A percentile compares a stretch with the other conserved stretches of the same genome.
Conservation (phyloP, 2,888 invertebrate species). For the Hermaeophaga mercurialis region DNA sequence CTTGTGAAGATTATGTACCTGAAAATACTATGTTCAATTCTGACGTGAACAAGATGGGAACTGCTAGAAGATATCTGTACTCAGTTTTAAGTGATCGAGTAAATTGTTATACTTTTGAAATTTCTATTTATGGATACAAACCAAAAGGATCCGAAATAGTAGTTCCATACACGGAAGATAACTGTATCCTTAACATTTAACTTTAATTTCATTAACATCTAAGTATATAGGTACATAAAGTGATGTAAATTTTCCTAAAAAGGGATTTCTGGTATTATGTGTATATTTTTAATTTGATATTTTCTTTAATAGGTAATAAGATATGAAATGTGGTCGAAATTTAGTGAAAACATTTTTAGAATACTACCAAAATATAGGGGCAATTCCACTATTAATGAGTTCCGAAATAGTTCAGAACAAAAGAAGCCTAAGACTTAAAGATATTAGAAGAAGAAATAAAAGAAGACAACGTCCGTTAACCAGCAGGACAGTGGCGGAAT, state of each 20-base stretch:
- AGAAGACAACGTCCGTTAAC: conserved; percentile 57
- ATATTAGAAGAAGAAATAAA: conserved; percentile 47
- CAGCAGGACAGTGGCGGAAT: conserved; percentile 59
- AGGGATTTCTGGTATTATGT: too few species aligned
- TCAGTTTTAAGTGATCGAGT: conserved; percentile 75
- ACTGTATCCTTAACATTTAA: conserved; percentile 93
- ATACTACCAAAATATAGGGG: conserved; percentile 78
- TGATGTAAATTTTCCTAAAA: too few species aligned
- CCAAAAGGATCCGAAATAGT: conserved; percentile 71
- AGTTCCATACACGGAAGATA: conserved; percentile 90
- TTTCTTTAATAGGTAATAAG: conserved; percentile 58
- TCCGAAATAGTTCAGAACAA: conserved; percentile 54
- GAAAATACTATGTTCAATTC: conserved; percentile 92
- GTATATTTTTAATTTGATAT: too few species aligned
- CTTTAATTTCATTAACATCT: too few species aligned
- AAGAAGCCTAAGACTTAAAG: conserved; percentile 39
- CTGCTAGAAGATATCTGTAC: conserved; percentile 83
- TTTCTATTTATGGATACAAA: conserved; percentile 89
- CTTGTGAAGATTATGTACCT: conserved; percentile 86
- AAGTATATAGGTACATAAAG: too few species aligned
- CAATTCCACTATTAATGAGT: conserved; percentile 62
- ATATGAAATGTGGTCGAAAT: conserved; percentile 79
- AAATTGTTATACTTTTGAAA: conserved; percentile 88
- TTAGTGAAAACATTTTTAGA: conserved; percentile 77
- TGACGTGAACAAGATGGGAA: conserved; percentile 84